A percentile compares a stretch with the other conserved stretches of the same genome.
phyloP scores from a whole-genome alignment of 2,888 invertebrate species.

The Autographa pulchrina region DNA sequence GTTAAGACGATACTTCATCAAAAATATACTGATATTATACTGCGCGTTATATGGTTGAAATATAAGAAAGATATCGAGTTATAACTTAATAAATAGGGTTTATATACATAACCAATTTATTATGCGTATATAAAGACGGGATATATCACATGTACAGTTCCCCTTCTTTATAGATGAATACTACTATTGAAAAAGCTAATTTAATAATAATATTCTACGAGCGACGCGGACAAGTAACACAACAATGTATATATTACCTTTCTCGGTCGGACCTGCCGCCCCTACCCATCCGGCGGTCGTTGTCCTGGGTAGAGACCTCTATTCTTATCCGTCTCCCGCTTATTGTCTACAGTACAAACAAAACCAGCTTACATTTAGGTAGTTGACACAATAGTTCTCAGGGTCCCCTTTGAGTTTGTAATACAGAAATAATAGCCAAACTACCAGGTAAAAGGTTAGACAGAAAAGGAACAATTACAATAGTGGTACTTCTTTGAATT shows the following conservation, averaged over 20 bases:
- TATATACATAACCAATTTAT: neutral
- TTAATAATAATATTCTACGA: neutral
- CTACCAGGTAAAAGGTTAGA: slow-evolving; percentile 9
- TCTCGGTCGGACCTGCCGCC: slow-evolving; percentile 85
- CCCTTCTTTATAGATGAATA: neutral
- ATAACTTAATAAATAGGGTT: too few species aligned
- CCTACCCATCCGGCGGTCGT: slow-evolving; percentile 91
- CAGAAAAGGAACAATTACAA: slow-evolving; percentile 10
- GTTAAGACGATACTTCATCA: too few species aligned
- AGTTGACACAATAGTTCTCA: slow-evolving; percentile 38
- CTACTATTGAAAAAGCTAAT: neutral
- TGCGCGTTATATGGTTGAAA: too few species aligned
- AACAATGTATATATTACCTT: slow-evolving; percentile 70
- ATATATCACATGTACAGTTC: neutral
- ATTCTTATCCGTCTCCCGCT: slow-evolving; percentile 94
- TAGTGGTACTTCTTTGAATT: neutral
- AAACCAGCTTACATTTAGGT: slow-evolving; percentile 45
- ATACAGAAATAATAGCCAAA: slow-evolving; percentile 12
- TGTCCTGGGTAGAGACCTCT: slow-evolving; percentile 93
- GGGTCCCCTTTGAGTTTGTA: slow-evolving; percentile 12
- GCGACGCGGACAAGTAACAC: neutral
- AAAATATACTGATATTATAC: too few species aligned
- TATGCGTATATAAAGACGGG: too few species aligned
- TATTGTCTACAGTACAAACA: slow-evolving; percentile 88
- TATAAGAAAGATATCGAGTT: too few species aligned